Conservation (phyloP, 2,113 vertebrate species). For the Galbula dea region DNA sequence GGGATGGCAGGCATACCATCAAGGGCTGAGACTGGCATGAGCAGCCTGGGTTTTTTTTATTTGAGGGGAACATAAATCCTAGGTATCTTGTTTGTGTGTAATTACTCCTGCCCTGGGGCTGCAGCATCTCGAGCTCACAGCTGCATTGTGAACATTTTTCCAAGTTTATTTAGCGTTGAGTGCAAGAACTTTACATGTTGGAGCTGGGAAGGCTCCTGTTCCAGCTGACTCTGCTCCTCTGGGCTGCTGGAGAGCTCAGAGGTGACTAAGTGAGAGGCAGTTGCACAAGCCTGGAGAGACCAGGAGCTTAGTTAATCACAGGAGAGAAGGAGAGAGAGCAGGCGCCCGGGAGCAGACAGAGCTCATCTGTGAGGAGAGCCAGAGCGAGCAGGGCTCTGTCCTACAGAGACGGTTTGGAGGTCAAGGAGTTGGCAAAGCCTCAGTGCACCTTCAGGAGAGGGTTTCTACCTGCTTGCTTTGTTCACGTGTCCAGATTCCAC, state of each 20-base stretch:
- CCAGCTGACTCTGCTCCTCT: constrained; percentile 63
- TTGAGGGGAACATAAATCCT: constrained; percentile 53
- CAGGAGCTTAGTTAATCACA: constrained; percentile 46
- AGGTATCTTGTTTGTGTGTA: constrained; percentile 47
- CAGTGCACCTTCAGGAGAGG: not conserved
- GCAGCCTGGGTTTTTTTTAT: constrained; percentile 30
- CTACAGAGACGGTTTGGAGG: not conserved
- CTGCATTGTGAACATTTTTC: constrained; percentile 52
- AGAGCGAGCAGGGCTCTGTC: not conserved
- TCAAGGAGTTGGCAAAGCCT: not conserved
- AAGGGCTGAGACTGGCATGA: constrained; percentile 1
- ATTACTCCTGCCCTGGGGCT: constrained; percentile 59
- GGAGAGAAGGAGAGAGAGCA: constrained; percentile 38
- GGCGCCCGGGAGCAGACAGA: constrained; percentile 11
- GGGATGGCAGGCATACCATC: not conserved
- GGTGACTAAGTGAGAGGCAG: constrained; percentile 58
- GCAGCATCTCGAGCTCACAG: not conserved
- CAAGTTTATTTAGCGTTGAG: constrained; percentile 64
- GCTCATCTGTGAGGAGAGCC: not conserved
- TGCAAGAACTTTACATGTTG: constrained; percentile 58
- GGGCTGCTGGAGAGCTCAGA: constrained; percentile 20
- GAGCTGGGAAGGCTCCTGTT: constrained; percentile 57
- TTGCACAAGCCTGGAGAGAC: constrained; percentile 41
- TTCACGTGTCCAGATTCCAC: not conserved
- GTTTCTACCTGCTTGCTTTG: not conserved